phyloP scores from a whole-genome alignment of 2,888 invertebrate genomes.

The Microplitis deprimator region DNA sequence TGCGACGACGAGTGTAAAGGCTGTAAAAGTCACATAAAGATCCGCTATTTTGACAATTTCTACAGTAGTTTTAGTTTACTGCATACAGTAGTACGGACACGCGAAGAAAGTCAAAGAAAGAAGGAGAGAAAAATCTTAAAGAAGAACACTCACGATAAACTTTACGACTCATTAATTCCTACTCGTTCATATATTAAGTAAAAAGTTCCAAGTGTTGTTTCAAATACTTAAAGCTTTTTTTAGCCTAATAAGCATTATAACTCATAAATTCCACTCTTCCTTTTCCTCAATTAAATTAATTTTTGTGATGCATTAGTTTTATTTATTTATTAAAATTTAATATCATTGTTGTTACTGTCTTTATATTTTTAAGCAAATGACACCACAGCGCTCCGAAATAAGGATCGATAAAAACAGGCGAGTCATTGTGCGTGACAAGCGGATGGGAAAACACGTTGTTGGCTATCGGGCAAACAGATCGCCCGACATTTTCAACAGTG shows the following conservation, averaged over 20 bases:
- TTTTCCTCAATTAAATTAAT: too few species aligned
- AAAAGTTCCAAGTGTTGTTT: constrained; percentile 34
- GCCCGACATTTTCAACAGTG: constrained; percentile 31
- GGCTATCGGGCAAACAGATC: constrained; percentile 34
- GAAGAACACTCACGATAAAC: constrained; percentile 59
- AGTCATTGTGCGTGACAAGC: constrained; percentile 41
- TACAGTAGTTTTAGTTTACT: constrained; percentile 12
- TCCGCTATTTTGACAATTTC: constrained; percentile 70
- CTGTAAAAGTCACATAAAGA: constrained; percentile 68
- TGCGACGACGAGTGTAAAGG: constrained; percentile 56
- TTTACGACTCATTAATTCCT: constrained; percentile 62
- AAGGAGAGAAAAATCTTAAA: constrained; percentile 15
- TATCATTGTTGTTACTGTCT: background rate
- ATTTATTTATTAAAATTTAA: background rate
- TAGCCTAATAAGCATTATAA: background rate
- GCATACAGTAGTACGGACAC: constrained; percentile 14
- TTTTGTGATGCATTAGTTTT: background rate
- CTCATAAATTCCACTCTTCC: background rate
- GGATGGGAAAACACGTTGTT: constrained; percentile 35
- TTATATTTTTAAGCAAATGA: background rate
- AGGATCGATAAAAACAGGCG: constrained; percentile 34
- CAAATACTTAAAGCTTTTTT: constrained; percentile 9
- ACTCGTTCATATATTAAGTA: constrained; percentile 51
- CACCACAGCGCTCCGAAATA: background rate
- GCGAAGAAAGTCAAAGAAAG: constrained; percentile 35